Conservation (phyloP, 2,888 invertebrate species). For the Oligia strigilis region DNA sequence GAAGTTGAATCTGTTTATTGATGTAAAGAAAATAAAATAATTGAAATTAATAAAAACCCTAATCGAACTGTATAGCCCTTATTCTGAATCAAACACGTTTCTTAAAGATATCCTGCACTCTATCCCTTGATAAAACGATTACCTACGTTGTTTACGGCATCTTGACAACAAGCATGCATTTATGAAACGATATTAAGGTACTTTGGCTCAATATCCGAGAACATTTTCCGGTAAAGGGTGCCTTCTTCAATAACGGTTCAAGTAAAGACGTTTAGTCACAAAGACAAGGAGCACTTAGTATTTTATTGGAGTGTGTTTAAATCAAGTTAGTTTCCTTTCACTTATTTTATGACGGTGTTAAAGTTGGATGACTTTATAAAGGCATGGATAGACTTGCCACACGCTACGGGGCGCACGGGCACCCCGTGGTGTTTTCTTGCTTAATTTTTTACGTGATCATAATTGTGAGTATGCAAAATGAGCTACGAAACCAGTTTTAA, state of each 20-base stretch:
- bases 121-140: background rate
- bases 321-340: constrained; percentile 69
- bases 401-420: background rate
- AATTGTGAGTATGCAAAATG: background rate
- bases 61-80: background rate
- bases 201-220: constrained; percentile 43
- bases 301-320: constrained; percentile 69
- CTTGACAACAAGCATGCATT: constrained; percentile 38
- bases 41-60: background rate
- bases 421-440: background rate
- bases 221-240: constrained; percentile 33
- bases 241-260: constrained; percentile 39
- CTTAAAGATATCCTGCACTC: background rate
- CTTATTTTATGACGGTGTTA: constrained; percentile 75
- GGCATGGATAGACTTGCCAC: constrained; percentile 5
- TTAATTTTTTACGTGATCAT: background rate
- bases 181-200: constrained; percentile 49
- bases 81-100: background rate
- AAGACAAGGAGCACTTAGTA: constrained; percentile 51
- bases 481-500: background rate
- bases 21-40: background rate
- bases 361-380: constrained; percentile 78
- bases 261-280: constrained; percentile 38
- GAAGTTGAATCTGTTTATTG: background rate
- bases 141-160: constrained; percentile 7